Conservation (phyloP, 1,140 invertebrate species). For the Drosophila murphyi region DNA sequence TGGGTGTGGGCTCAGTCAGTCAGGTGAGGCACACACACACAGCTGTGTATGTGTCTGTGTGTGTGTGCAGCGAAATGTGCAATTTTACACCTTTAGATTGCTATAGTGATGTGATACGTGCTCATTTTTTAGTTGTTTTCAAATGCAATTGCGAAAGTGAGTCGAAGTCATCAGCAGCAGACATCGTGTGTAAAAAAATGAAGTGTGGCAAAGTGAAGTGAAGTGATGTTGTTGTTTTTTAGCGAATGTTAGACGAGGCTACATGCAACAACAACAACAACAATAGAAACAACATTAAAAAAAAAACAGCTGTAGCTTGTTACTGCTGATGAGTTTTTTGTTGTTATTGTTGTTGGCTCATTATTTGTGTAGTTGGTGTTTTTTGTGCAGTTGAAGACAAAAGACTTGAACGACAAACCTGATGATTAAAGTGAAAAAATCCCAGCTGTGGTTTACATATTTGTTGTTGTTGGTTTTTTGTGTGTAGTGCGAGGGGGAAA, state of each 20-base stretch:
- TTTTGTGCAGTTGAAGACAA: constrained; percentile 64
- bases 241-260: constrained; percentile 43
- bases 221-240: constrained; percentile 31
- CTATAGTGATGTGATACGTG: constrained; percentile 26
- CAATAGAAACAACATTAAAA: constrained; percentile 12
- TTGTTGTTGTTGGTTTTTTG: constrained; percentile 49
- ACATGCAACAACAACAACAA: constrained; percentile 11
- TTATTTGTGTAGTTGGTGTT: constrained; percentile 22
- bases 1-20: constrained; percentile 57
- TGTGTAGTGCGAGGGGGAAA: constrained; percentile 30
- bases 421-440: constrained; percentile 84
- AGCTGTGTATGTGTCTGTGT: constrained; percentile 14
- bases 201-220: constrained; percentile 24
- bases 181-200: constrained; percentile 36
- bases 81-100: constrained; percentile 60
- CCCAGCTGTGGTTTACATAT: constrained; percentile 74
- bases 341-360: constrained; percentile 23
- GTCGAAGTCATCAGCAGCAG: constrained; percentile 15
- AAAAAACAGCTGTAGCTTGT: constrained; percentile 41
- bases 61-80: constrained; percentile 74
- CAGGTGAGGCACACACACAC: constrained; percentile 52
- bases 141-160: constrained; percentile 80
- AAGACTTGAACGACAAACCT: constrained; percentile 84
- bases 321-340: constrained; percentile 51
- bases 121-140: constrained; percentile 47